Evolutionary conservation across 2,797 vertebrate species (phyloP).

Genomic region (Callimico goeldii): DNA sequence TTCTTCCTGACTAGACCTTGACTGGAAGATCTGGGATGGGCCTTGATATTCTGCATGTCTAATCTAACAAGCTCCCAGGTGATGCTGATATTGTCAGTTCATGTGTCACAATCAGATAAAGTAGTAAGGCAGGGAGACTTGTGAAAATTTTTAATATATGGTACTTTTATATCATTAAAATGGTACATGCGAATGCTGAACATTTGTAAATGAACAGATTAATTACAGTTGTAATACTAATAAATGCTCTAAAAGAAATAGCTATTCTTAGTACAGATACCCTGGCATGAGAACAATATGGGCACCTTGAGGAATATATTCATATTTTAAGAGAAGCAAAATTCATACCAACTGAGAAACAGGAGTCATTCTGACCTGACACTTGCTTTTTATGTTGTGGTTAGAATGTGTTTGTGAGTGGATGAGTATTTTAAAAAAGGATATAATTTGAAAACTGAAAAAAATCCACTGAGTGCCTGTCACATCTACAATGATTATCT

Average conservation of each 20-base stretch:
- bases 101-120: neutral
- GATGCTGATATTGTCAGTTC: neutral
- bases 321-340: neutral
- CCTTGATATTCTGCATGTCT: neutral
- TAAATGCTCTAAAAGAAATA: neutral
- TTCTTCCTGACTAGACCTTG: neutral
- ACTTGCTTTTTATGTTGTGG: neutral
- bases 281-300: neutral
- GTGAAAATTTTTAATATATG: neutral
- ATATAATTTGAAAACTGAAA: neutral
- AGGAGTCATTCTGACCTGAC: neutral
- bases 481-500: neutral
- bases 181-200: neutral
- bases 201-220: neutral
- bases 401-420: neutral
- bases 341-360: neutral
- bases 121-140: neutral
- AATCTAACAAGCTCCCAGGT: neutral
- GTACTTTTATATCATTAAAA: neutral
- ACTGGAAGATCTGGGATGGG: neutral
- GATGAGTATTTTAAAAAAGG: neutral
- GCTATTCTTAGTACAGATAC: neutral
- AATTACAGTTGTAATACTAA: neutral
- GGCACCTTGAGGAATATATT: neutral
- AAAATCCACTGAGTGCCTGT: neutral